phyloP scores from a whole-genome alignment of 2,888 invertebrate genomes.

The Eupithecia exiguata region DNA sequence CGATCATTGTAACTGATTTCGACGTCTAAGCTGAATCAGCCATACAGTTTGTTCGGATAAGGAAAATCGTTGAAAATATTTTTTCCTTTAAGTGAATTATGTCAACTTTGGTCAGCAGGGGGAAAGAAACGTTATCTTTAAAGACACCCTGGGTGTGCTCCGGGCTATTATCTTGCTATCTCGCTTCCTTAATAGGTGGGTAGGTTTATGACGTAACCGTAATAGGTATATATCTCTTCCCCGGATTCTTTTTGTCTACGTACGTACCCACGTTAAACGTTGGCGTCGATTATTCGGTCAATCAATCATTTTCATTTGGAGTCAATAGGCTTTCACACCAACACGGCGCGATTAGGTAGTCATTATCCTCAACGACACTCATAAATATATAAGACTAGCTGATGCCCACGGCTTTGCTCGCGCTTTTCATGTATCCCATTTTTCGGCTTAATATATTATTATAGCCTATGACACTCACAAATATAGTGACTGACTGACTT shows the following conservation, averaged over 20 bases:
- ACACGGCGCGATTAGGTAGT: neutral
- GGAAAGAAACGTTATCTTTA: conserved; percentile 56
- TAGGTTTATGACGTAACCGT: conserved; percentile 41
- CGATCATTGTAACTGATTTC: neutral
- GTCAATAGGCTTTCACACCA: conserved; percentile 12
- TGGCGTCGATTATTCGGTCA: neutral
- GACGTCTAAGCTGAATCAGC: conserved; percentile 16
- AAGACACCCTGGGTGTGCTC: conserved; percentile 47
- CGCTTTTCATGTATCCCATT: no score
- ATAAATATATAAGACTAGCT: conserved; percentile 6
- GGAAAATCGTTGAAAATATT: conserved; percentile 38
- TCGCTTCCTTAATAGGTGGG: conserved; percentile 48
- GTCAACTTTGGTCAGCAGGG: conserved; percentile 54
- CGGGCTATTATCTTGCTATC: conserved; percentile 55
- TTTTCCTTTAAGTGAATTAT: conserved; percentile 42
- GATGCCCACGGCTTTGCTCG: no score
- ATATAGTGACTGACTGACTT: no score
- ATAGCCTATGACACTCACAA: no score
- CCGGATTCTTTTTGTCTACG: conserved; percentile 38
- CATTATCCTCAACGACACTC: neutral
- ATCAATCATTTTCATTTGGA: conserved; percentile 39
- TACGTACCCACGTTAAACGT: neutral
- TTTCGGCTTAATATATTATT: no score
- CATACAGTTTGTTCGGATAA: conserved; percentile 21
- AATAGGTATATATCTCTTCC: conserved; percentile 42